phyloP scores from a whole-genome alignment of 2,113 vertebrate species.

The Grantiella picta region DNA sequence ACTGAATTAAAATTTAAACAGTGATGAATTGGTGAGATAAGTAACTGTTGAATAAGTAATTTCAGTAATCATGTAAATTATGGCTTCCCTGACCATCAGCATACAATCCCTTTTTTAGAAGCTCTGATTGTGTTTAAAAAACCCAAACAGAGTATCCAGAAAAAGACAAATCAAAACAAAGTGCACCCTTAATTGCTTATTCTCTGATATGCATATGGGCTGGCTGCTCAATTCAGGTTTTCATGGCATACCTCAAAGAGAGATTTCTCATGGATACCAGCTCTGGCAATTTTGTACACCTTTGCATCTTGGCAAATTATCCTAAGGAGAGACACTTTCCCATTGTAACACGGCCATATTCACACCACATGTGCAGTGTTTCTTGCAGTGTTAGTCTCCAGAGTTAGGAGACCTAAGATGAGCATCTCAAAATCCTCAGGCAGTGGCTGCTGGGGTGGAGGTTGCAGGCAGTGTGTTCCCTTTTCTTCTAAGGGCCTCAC shows the following conservation, averaged over 20 bases:
- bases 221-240: neutral
- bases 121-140: neutral
- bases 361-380: neutral
- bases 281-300: neutral
- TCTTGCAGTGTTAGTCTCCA: neutral
- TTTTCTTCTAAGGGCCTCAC: neutral
- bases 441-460: neutral
- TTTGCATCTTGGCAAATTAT: neutral
- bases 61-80: conserved; percentile 1
- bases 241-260: neutral
- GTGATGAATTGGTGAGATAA: neutral
- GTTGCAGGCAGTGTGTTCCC: fast-evolving
- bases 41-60: conserved; percentile 14
- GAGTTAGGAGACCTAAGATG: neutral
- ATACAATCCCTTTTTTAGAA: neutral
- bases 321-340: neutral
- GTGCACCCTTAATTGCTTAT: neutral
- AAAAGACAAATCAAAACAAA: neutral
- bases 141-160: neutral
- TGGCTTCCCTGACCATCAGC: neutral
- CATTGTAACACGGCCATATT: neutral
- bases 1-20: conserved; percentile 45
- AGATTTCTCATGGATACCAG: neutral
- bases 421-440: neutral
- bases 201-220: neutral